Base-by-base conservation (phyloP, 37 sponge, comb jelly and placozoan species). In the Aplysina aerophoba region DNA sequence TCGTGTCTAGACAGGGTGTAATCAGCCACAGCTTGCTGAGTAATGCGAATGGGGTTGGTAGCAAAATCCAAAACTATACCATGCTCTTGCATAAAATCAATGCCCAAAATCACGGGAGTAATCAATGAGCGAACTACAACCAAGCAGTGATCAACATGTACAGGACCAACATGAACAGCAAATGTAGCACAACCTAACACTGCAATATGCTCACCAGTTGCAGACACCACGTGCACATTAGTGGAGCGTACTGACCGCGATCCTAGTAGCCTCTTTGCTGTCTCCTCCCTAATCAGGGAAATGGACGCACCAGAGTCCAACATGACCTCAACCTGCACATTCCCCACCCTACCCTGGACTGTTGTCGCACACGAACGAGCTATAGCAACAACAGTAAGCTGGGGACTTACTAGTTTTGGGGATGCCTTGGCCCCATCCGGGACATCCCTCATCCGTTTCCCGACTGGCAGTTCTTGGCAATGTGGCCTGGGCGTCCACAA, bases 391-490 rank as follows among this genome's bases (percentile, higher is more conserved):
- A 33, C 30, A 31, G 67, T 65, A 31, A 31, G 16, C 67, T 65
- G 21, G 31, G 21, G 71, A 68, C 28, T 15, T 68, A 68, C 21
- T 68, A 25, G 14, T 68, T 17, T 21, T 28, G 21, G 15, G 28
- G 71, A 14, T 28, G 71, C 15, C 14, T 16, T 25, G 15, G 22
- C 15, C 15, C 27, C 21, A 28, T 15, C 31, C 24, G 80, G 61
- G 79, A n/a, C 86, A 55, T 55, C 86, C 88, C 84, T 63, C 21
- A 19, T 83, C 30, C 77, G 79, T 88, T 88, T 88, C 80, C 88
- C 88, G 37, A 79, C 58, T 37, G 83, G 73, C 83, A 87, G 21
- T 74, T 39, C 28, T 56, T 34, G 24, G 38, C 66, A 1, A 83
- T 24, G 56, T 88, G 84, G 36, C 84, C 67, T n/a, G 22, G 30